Conservation (phyloP, 2,113 vertebrate genomes). For the Strix uralensis region DNA sequence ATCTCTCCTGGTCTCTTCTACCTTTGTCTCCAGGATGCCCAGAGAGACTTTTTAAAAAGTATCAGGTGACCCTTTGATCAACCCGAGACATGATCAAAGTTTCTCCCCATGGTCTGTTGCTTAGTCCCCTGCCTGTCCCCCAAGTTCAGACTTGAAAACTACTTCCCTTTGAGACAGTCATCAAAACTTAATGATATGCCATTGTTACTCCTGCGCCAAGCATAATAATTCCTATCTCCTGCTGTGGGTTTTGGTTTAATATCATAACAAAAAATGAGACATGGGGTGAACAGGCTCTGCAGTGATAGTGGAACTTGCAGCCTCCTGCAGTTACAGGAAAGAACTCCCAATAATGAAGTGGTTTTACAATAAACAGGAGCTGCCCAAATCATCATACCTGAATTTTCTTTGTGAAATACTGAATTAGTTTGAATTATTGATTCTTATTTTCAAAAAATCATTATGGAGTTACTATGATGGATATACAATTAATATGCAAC, state of each 20-base stretch:
- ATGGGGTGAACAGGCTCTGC: neutral
- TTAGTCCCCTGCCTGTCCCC: neutral
- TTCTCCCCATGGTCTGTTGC: neutral
- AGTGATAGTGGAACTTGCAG: neutral
- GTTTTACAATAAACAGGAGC: neutral
- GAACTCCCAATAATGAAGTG: neutral
- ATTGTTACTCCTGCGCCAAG: constrained; percentile 1
- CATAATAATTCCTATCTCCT: constrained; percentile 34
- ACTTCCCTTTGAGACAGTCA: neutral
- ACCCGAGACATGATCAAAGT: constrained; percentile 26
- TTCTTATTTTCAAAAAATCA: neutral
- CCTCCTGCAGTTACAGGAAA: neutral
- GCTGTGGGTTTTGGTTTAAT: neutral
- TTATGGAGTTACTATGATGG: neutral
- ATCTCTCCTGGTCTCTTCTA: neutral
- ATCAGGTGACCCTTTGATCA: constrained; percentile 46
- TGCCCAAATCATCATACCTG: neutral
- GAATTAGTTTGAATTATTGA: neutral
- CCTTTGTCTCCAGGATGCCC: constrained; percentile 7
- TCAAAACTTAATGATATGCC: constrained; percentile 11
- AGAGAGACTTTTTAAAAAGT: neutral
- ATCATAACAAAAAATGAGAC: neutral
- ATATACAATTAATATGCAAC: neutral
- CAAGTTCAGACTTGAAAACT: constrained; percentile 20
- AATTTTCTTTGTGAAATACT: neutral